These are phyloP conservation scores for Engraulis encrasicolus DNA, from an alignment of 2,113 vertebrate genomes.

Conservation along the genomic window DNA sequence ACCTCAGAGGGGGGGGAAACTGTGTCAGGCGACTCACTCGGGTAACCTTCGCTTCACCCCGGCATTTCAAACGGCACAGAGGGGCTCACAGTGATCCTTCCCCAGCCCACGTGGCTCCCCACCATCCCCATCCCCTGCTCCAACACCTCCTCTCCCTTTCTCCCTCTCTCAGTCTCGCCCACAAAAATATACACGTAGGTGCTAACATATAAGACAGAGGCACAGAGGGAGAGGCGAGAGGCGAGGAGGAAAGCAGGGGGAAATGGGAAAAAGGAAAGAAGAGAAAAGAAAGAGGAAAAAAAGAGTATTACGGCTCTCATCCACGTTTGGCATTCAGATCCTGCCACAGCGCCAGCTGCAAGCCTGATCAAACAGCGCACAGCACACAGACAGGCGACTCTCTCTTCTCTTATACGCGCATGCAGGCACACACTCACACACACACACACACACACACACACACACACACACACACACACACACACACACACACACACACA, in stretches of 20 bases:
- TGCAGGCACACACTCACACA: too few relatives aligned
- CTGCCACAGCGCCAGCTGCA: slow-evolving; percentile 45
- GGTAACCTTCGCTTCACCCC: slow-evolving; percentile 41
- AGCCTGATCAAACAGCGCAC: slow-evolving; percentile 61
- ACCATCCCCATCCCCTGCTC: background rate
- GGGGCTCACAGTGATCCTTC: too few relatives aligned
- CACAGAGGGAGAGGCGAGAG: background rate
- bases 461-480: too few relatives aligned
- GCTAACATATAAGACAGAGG: background rate
- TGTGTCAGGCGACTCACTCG: slow-evolving; percentile 35
- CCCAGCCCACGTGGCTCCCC: too few relatives aligned
- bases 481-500: too few relatives aligned
- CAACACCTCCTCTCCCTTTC: background rate
- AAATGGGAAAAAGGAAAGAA: too few relatives aligned
- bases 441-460: too few relatives aligned
- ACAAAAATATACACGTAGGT: background rate
- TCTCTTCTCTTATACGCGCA: background rate
- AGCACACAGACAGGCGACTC: slow-evolving; percentile 43
- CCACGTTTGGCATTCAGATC: slow-evolving; percentile 57
- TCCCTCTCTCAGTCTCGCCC: slow-evolving; percentile 11
- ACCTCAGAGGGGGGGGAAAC: background rate
- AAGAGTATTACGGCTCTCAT: slow-evolving; percentile 42
- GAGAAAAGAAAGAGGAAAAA: background rate
- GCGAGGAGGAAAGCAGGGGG: slow-evolving; percentile 15
- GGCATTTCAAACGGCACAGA: slow-evolving; percentile 36